These are phyloP conservation scores for Melieria picta DNA, from an alignment of 2,888 invertebrate species.

Conservation along the genomic window DNA sequence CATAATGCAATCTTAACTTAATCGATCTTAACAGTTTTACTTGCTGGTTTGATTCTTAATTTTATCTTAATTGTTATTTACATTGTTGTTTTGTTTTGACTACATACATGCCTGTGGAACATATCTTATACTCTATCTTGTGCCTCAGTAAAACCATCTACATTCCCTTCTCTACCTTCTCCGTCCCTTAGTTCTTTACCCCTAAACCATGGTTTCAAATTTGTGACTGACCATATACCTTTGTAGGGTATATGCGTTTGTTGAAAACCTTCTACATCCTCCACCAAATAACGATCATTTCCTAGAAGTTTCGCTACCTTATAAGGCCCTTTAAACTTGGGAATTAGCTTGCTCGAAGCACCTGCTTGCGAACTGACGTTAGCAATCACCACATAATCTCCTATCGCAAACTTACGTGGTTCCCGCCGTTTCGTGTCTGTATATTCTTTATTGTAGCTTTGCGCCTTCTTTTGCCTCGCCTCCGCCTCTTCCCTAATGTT, in stretches of 20 bases:
- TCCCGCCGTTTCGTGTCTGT: slow-evolving; percentile 17
- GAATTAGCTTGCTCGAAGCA: slow-evolving; percentile 29
- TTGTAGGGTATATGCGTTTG: slow-evolving; percentile 18
- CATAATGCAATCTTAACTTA: no score
- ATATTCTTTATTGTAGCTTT: slow-evolving; percentile 27
- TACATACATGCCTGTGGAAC: no score
- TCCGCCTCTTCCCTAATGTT: slow-evolving; percentile 11
- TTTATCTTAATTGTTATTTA: no score
- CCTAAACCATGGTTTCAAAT: background rate
- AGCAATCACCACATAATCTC: slow-evolving; percentile 28
- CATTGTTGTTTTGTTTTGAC: no score
- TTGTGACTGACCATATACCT: slow-evolving; percentile 9
- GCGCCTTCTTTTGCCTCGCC: slow-evolving; percentile 5
- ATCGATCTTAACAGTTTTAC: no score
- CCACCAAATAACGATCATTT: background rate
- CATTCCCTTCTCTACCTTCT: background rate
- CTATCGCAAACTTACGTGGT: slow-evolving; percentile 16
- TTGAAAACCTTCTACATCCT: slow-evolving; percentile 11
- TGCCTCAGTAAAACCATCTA: no score
- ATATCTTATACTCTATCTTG: no score
- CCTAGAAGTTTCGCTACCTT: background rate
- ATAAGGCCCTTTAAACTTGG: slow-evolving; percentile 31
- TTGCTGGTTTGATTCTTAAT: no score
- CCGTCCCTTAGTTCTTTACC: background rate
- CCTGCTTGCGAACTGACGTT: slow-evolving; percentile 30